phyloP scores from a whole-genome alignment of 2,797 vertebrate genomes.

The Momotus momota region DNA sequence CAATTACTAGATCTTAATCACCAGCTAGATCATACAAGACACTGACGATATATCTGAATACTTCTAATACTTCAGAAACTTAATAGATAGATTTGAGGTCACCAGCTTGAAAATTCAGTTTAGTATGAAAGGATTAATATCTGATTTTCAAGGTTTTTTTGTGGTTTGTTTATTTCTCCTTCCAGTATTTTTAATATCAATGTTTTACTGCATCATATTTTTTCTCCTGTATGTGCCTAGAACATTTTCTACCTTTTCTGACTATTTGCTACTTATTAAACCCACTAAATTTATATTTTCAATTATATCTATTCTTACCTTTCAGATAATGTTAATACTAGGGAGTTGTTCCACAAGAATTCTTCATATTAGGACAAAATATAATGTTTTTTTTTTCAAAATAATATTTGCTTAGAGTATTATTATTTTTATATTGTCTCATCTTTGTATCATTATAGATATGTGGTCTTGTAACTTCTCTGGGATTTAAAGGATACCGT shows the following conservation, averaged over 20 bases:
- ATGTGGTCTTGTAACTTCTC: not conserved
- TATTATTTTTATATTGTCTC: not conserved
- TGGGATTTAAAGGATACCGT: not conserved
- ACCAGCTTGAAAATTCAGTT: not conserved
- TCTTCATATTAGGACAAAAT: not conserved
- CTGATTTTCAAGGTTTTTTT: not conserved
- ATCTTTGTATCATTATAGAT: not conserved
- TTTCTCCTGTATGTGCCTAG: not conserved
- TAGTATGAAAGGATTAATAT: not conserved
- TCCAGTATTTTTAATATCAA: not conserved
- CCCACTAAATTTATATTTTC: not conserved
- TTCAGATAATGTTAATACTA: not conserved
- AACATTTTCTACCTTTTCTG: not conserved
- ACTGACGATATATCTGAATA: not conserved
- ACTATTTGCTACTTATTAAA: not conserved
- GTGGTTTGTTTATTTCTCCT: too few relatives aligned
- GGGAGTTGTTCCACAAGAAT: not conserved
- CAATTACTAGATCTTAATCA: not conserved
- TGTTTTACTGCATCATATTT: not conserved
- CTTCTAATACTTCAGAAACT: not conserved
- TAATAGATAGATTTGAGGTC: not conserved
- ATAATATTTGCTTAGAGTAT: not conserved
- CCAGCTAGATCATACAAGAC: not conserved
- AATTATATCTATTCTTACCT: not conserved
- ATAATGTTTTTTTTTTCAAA: not conserved